Conservation (phyloP, 2,113 vertebrate genomes). For the Gnathonemus echidnorhynchus region DNA sequence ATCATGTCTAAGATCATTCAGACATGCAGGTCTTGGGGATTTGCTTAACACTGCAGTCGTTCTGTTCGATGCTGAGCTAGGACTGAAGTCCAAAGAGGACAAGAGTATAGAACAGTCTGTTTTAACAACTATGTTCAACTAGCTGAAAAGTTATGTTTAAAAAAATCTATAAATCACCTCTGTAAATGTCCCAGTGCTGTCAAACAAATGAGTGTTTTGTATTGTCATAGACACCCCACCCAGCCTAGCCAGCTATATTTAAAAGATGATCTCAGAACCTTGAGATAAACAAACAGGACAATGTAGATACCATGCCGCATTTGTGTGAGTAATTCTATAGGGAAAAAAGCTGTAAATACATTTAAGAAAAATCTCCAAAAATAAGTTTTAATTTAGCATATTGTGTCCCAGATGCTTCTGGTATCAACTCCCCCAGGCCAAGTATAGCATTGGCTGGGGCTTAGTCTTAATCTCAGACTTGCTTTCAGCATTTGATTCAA, state of each 20-base stretch:
- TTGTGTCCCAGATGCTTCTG: neutral
- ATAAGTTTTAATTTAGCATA: neutral
- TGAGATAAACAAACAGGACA: neutral
- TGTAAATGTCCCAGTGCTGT: neutral
- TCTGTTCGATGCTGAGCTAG: neutral
- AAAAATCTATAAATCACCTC: neutral
- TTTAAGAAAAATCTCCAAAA: neutral
- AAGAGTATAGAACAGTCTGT: neutral
- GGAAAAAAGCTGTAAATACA: neutral
- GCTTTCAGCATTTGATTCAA: neutral
- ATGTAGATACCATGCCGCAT: neutral
- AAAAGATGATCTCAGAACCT: neutral
- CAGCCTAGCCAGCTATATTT: neutral
- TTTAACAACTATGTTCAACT: neutral
- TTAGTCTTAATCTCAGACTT: neutral
- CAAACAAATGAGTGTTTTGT: neutral
- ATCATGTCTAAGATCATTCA: neutral
- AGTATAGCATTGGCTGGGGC: neutral
- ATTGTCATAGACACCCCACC: neutral
- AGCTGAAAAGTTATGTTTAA: neutral
- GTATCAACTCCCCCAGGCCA: neutral
- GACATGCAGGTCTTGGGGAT: neutral
- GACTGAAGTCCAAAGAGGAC: neutral
- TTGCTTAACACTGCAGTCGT: neutral
- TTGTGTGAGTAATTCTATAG: neutral